phyloP scores from a whole-genome alignment of 2,888 invertebrate genomes.

The Ligdia adustata region DNA sequence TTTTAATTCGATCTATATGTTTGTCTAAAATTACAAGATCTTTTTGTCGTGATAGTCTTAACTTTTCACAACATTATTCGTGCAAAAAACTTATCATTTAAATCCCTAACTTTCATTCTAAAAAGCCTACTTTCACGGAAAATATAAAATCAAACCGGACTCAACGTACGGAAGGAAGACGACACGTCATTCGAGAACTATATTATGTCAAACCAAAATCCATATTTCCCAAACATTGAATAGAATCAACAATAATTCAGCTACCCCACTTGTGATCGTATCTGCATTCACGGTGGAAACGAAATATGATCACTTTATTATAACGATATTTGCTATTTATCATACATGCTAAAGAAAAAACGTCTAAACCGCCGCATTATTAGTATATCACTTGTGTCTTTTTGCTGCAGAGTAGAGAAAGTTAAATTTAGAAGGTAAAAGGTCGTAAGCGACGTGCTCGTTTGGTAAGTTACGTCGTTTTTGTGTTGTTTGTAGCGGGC shows the following conservation, averaged over 20 bases:
- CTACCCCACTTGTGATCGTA: constrained; percentile 64
- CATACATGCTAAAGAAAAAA: not conserved
- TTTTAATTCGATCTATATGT: too few species aligned
- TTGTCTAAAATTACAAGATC: too few species aligned
- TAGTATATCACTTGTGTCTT: not conserved
- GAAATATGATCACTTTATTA: constrained; percentile 79
- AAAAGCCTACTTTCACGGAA: too few species aligned
- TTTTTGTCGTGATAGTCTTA: too few species aligned
- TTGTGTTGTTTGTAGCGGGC: constrained; percentile 40
- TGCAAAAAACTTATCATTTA: too few species aligned
- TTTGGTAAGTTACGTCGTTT: constrained; percentile 40
- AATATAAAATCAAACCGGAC: constrained; percentile 25
- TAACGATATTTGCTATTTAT: constrained; percentile 78
- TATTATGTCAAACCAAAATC: constrained; percentile 43
- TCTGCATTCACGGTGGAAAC: constrained; percentile 57
- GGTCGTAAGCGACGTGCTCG: not conserved
- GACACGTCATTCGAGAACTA: constrained; percentile 44
- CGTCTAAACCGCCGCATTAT: constrained; percentile 1
- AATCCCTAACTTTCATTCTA: too few species aligned
- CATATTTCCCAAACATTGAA: constrained; percentile 61
- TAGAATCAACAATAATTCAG: constrained; percentile 71
- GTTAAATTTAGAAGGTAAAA: not conserved
- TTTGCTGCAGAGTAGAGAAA: not conserved
- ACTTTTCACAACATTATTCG: too few species aligned
- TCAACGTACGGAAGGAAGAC: constrained; percentile 33